Evolutionary conservation across 64 coral and sea anemone species (phyloP), one percentile per base, ranked within the genome.

Genomic region (Orbicella faveolata): DNA sequence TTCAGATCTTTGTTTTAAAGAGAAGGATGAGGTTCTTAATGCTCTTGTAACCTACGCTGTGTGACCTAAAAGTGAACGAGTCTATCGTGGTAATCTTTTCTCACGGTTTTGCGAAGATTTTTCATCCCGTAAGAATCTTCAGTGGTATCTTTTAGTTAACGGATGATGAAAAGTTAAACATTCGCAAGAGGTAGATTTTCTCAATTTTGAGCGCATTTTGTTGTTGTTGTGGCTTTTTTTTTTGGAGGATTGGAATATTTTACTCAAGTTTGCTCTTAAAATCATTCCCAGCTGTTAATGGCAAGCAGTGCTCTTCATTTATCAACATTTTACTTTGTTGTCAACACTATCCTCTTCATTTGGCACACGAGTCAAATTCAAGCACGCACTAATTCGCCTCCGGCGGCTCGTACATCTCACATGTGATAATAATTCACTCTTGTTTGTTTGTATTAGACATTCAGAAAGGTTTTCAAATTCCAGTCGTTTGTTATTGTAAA

Each of bases 341-440:
- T 78, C 75, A 78, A 5, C 75, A 52, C 75, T 19, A 12, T 34
- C 10, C 30, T 6, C 23, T 83, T 64, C 61, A 83, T 83, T 19
- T 36, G 80, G 34, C 30, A 63, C 26, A 7, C 78, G 52, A 59
- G 52, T 53, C 13, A 80, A 33, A 54, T 25, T 44, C 19, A 48
- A 21, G 34, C 81, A 51, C 36, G 34, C 36, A 44, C 63, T 5
- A 19, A 26, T 48, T 85, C 1, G 64, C 64, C 64, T 18, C 21
- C 13, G 64, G 63, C 39, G 21, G 20, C n/a, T 20, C 17, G 21
- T 18, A 3, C 64, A 67, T 23, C 25, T 26, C 52, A 51, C 82
- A 85, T 52, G 39, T 85, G 82, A 53, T 73, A 68, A 52, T 85
- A 70, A 85, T 85, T 83, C 68, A 51, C 82, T 85, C 9, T 53